Conservation (phyloP, 2,888 invertebrate genomes). For the Phania funesta region DNA sequence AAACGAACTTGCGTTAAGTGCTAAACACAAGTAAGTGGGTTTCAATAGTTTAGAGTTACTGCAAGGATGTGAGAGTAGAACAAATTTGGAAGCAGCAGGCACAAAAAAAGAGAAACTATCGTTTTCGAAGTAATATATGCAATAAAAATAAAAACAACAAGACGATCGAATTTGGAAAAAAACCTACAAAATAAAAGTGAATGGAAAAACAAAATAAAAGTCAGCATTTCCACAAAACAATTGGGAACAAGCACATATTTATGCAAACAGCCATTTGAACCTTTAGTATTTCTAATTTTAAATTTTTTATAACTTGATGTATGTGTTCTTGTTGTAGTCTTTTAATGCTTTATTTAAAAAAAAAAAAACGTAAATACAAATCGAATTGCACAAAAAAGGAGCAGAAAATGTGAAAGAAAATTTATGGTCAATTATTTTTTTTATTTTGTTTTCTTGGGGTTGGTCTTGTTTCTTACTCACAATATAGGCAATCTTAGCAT, state of each 20-base stretch:
- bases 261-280: constrained; percentile 2
- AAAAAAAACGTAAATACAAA: neutral
- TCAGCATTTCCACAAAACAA: constrained; percentile 30
- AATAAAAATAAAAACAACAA: neutral
- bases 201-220: neutral
- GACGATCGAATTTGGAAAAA: neutral
- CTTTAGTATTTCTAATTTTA: neutral
- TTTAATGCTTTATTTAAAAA: neutral
- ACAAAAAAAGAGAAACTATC: constrained; percentile 10
- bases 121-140: neutral
- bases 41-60: constrained; percentile 22
- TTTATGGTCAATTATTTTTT: too few relatives aligned
- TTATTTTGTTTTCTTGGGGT: neutral
- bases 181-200: neutral
- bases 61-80: constrained; percentile 3
- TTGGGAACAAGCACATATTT: constrained; percentile 28
- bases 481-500: constrained; percentile 15
- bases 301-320: neutral
- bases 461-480: neutral
- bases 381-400: too few relatives aligned
- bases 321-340: neutral
- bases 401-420: too few relatives aligned
- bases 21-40: constrained; percentile 12
- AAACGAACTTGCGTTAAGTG: constrained; percentile 23
- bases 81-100: neutral